Conservation (phyloP, 2,888 invertebrate species). For the Elysia crispata region DNA sequence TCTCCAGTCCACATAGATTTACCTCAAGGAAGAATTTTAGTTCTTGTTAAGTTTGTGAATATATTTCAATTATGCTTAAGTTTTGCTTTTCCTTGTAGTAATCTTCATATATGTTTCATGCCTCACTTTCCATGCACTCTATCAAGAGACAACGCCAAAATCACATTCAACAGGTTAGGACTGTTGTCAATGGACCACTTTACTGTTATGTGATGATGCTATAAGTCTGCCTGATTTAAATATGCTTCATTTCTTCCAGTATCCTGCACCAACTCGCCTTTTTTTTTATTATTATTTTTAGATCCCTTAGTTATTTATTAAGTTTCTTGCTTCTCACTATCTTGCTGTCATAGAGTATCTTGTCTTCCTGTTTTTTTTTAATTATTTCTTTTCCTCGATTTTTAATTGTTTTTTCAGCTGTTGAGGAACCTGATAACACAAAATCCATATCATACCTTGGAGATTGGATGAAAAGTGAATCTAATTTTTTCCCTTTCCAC, state of each 20-base stretch:
- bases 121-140: not conserved
- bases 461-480: conserved; percentile 23
- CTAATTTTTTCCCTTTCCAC: too few relatives aligned
- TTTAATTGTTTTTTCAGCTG: conserved; percentile 19
- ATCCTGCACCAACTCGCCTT: not conserved
- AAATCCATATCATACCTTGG: conserved; percentile 38
- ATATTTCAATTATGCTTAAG: too few relatives aligned
- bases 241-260: not conserved
- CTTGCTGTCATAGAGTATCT: too few relatives aligned
- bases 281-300: not conserved
- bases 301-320: not conserved
- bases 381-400: too few relatives aligned
- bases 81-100: too few relatives aligned
- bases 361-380: too few relatives aligned
- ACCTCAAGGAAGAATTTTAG: too few relatives aligned
- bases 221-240: not conserved
- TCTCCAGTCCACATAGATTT: too few relatives aligned
- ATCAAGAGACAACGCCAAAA: not conserved
- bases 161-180: too few relatives aligned
- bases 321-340: not conserved
- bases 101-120: too few relatives aligned
- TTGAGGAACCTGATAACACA: conserved; percentile 35
- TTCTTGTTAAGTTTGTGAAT: too few relatives aligned
- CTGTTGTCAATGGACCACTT: too few relatives aligned
- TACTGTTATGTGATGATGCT: not conserved